Conservation (phyloP, 1,140 invertebrate species). For the Drosophila repletoides region DNA sequence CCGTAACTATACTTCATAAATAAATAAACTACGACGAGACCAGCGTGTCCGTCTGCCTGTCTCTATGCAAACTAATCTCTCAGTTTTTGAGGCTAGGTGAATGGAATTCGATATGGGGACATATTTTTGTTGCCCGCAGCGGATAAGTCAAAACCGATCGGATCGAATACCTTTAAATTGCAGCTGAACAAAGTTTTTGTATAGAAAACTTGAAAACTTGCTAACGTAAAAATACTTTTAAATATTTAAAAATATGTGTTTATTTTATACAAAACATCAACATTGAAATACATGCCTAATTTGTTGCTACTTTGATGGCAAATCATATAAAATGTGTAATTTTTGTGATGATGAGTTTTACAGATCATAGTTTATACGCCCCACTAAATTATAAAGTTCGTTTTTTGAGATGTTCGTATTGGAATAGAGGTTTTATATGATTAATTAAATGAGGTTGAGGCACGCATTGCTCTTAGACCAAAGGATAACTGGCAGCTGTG, state of each 20-base stretch:
- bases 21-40: too few relatives aligned
- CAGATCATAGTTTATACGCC: slow-evolving; percentile 12
- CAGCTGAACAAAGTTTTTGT: too few relatives aligned
- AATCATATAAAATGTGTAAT: slow-evolving; percentile 26
- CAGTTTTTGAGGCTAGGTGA: too few relatives aligned
- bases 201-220: not conserved
- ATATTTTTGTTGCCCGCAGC: too few relatives aligned
- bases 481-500: slow-evolving; percentile 90
- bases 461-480: slow-evolving; percentile 88
- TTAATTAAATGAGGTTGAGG: slow-evolving; percentile 37
- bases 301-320: slow-evolving; percentile 29
- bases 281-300: slow-evolving; percentile 38
- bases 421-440: slow-evolving; percentile 29
- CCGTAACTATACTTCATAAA: too few relatives aligned
- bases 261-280: slow-evolving; percentile 42
- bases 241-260: slow-evolving; percentile 31
- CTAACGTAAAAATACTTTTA: too few relatives aligned
- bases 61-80: too few relatives aligned
- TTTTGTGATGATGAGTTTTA: slow-evolving; percentile 18
- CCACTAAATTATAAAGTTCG: slow-evolving; percentile 50
- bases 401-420: slow-evolving; percentile 62
- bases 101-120: too few relatives aligned
- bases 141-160: too few relatives aligned
- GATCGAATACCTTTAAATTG: too few relatives aligned
- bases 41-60: too few relatives aligned